phyloP scores from a whole-genome alignment of 2,888 invertebrate species.

The Lagria hirta region DNA sequence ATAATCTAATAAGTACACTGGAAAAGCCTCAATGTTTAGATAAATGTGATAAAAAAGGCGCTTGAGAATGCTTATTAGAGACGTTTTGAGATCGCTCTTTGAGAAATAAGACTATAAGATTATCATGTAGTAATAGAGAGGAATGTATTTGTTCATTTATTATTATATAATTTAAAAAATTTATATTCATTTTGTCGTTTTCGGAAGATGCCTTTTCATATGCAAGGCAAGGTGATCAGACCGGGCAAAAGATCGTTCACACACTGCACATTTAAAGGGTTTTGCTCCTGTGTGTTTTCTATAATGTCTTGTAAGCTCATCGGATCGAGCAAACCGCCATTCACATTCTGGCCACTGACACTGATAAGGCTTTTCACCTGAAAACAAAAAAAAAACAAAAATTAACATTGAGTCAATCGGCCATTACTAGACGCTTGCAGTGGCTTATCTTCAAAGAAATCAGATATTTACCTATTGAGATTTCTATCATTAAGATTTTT shows the following conservation, averaged over 20 bases:
- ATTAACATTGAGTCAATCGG: no score
- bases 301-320: constrained; percentile 94
- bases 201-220: constrained; percentile 95
- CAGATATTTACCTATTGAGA: not conserved
- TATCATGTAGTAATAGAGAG: constrained; percentile 8
- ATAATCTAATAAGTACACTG: no score
- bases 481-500: no score
- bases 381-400: no score
- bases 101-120: constrained; percentile 24
- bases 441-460: not conserved
- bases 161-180: constrained; percentile 19
- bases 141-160: constrained; percentile 10
- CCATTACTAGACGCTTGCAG: no score
- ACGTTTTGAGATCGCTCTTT: constrained; percentile 37
- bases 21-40: no score
- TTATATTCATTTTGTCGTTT: constrained; percentile 66
- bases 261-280: constrained; percentile 94
- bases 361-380: constrained; percentile 97
- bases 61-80: no score
- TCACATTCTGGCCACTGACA: constrained; percentile 98
- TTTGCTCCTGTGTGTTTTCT: constrained; percentile 97
- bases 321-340: constrained; percentile 95
- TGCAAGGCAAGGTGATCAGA: constrained; percentile 95
- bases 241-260: constrained; percentile 91
- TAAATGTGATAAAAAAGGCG: no score